phyloP scores from a whole-genome alignment of 2,888 invertebrate species.

The Mystacides longicornis region DNA sequence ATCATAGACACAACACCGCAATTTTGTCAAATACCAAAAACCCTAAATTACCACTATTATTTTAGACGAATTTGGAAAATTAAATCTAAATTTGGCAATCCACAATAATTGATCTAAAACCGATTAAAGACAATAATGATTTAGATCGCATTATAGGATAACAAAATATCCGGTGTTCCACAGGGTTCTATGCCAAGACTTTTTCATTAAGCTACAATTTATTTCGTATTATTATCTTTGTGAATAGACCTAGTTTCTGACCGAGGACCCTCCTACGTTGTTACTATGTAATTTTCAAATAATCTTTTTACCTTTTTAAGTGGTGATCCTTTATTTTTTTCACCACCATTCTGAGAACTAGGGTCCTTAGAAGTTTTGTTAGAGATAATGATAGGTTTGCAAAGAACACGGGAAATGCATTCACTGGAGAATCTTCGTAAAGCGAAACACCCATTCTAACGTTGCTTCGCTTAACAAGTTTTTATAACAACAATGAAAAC shows the following conservation, averaged over 20 bases:
- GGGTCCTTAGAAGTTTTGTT: too few species aligned
- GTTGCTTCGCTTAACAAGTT: too few species aligned
- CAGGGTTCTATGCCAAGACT: neutral
- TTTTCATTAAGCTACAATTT: neutral
- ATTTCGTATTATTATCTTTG: too few species aligned
- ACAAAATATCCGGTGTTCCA: neutral
- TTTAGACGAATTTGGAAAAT: neutral
- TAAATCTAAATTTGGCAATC: neutral
- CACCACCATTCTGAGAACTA: neutral
- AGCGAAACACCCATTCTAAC: too few species aligned
- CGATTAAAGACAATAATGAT: neutral
- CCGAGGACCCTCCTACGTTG: neutral
- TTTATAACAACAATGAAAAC: too few species aligned
- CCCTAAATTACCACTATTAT: neutral
- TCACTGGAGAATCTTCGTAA: neutral
- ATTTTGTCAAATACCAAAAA: neutral
- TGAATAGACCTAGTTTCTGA: neutral
- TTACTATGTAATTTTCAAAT: neutral
- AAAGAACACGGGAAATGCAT: neutral
- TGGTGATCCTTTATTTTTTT: neutral
- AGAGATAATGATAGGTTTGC: slow-evolving; percentile 1
- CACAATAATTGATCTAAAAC: neutral
- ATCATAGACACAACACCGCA: neutral
- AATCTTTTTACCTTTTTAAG: neutral
- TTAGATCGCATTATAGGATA: neutral